Evolutionary conservation across 2,797 vertebrate species (phyloP), one percentile per base, ranked within the genome.

Genomic region (Rousettus madagascariensis): DNA sequence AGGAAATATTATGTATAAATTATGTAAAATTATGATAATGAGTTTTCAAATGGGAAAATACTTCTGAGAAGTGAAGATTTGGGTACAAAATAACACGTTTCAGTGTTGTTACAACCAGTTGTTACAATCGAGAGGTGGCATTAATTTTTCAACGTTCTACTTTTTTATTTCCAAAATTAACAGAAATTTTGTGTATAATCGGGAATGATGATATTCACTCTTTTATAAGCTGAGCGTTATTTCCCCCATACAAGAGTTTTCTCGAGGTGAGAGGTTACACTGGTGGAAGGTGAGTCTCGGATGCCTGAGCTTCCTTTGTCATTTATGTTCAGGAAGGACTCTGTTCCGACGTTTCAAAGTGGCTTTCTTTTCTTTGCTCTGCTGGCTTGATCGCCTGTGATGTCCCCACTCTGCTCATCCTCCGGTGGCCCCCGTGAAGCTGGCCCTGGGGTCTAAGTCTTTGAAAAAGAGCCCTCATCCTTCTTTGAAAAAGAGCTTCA

Each of bases 401-500:
- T 86, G 49, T 38, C 0, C 0, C 41, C 46, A n/a, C 79, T 36
- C 16, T 85, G 28, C 78, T 87, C 26, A 30, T 59, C 75, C 57
- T 59, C 46, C 68, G 74, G 46, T 24, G 59, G 26, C 61, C 78
- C n/a, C 30, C 26, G 85, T 75, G 90, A 95, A 63, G 33, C 22
- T 26, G 74, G 36, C 63, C 41, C 86, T 91, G n/a, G 66, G 65
- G n/a, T 17, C 55, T 51, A 82, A 85, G 51, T 86, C 51, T 95
- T 96, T 94, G 82, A 69, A 87, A 89, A 55, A 87, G 38, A 46
- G 10, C 9, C 38, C 46, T 61, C 77, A 90, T 63, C 11, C 8
- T 30, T 88, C 59, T 96, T 93, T 94, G 86, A 86, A 90, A 95
- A 97, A 82, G 85, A 69, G 16, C 63, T 97, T 96, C 82, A 93